Base-by-base conservation (phyloP, 2,797 vertebrate genomes). In the Anolis apletophallus region DNA sequence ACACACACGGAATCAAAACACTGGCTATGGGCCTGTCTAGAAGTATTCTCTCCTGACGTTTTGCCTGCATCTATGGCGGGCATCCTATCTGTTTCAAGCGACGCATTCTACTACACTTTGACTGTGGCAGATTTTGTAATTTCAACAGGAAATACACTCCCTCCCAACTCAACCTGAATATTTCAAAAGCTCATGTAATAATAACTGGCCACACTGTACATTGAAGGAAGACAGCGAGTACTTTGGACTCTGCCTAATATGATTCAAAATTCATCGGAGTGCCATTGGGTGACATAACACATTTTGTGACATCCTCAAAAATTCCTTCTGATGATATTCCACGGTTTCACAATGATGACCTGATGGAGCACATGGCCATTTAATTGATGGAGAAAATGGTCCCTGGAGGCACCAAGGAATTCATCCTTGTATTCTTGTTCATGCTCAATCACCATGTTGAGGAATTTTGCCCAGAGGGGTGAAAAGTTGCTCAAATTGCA, bases 371-470 rank as follows among this genome's bases (percentile, higher is more conserved):
- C 84, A 26, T n/a, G 29, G 23, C 1, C 52, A 55, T 2, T 50
- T 23, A 0, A 0, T 40, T 0, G 1, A 0, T 9, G 82, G 52
- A 91, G 87, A 87, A 93, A 94, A 76, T 83, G n/a, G 90, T 87
- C 88, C 91, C 86, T 81, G 50, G 61, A 67, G 7, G 52, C 19
- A 71, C 69, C 88, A 5, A 36, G 6, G 32, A 72, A 82, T 36
- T 81, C 81, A 90, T 93, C 83, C 82, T 83, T 73, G 52, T 61
- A 16, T 52, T 86, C 46, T 91, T 89, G 86, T 84, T 95, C 90
- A 85, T 29, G 91, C 16, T 54, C 52, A 77, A 83, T 79, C 86
- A 87, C 83, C 74, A 86, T 85, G 67, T 54, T 76, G 83, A 54
- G 82, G 52, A 36, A 0, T 0, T 85, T 55, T 14, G 71, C 80